Evolutionary conservation across 2,113 vertebrate genomes (phyloP).

Genomic region (Labeo catla): DNA sequence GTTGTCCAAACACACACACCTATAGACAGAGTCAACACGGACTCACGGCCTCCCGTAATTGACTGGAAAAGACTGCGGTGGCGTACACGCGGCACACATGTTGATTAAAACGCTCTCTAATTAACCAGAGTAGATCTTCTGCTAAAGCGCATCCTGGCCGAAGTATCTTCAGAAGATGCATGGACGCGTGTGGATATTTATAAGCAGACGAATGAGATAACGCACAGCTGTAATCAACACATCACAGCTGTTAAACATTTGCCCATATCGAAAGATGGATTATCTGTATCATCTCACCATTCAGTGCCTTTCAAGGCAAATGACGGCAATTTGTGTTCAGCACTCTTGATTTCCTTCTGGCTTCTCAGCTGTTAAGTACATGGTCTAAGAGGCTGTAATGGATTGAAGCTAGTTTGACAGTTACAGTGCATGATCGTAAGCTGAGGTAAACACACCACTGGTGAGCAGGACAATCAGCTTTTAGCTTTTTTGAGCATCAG

Average conservation of each 20-base stretch:
- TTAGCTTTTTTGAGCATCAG: not conserved
- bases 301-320: constrained; percentile 29
- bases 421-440: not conserved
- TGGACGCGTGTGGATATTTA: not conserved
- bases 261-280: constrained; percentile 32
- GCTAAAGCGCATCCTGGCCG: constrained; percentile 20
- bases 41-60: constrained; percentile 18
- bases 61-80: constrained; percentile 3
- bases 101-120: constrained; percentile 31
- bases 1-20: not conserved
- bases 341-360: constrained; percentile 36
- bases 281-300: constrained; percentile 26
- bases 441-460: constrained; percentile 16
- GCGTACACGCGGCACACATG: not conserved
- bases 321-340: constrained; percentile 26
- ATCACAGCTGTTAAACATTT: constrained; percentile 43
- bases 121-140: constrained; percentile 9
- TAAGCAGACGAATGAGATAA: constrained; percentile 11
- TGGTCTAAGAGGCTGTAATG: constrained; percentile 16
- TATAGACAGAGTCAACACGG: constrained; percentile 20
- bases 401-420: constrained; percentile 31
- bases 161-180: constrained; percentile 22
- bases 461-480: constrained; percentile 9
- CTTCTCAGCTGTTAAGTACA: constrained; percentile 35
- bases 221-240: not conserved